phyloP scores from a whole-genome alignment of 2,113 vertebrate genomes.

The Rynchops niger region DNA sequence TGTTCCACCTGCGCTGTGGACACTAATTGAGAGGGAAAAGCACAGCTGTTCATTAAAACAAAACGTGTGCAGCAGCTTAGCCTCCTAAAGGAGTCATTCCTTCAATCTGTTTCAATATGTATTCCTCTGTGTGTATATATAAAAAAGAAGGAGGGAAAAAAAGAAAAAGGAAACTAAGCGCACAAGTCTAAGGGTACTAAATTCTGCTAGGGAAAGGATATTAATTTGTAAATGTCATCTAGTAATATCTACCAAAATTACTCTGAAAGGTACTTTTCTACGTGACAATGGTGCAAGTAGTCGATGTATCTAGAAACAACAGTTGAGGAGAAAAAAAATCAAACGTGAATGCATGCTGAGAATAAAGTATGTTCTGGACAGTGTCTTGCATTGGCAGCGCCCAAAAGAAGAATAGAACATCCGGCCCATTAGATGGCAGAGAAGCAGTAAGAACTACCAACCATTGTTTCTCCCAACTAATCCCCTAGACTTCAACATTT shows the following conservation, averaged over 20 bases:
- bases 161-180: neutral
- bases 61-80: neutral
- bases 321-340: neutral
- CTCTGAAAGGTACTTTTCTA: neutral
- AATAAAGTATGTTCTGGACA: neutral
- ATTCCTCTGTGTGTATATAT: neutral
- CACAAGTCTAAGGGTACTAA: neutral
- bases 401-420: neutral
- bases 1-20: neutral
- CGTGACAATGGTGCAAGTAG: neutral
- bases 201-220: neutral
- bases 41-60: constrained; percentile 29
- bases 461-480: neutral
- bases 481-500: neutral
- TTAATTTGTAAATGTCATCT: neutral
- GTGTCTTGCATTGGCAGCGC: neutral
- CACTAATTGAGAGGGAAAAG: constrained; percentile 33
- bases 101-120: neutral
- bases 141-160: too few relatives aligned
- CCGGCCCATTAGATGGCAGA: neutral
- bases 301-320: neutral
- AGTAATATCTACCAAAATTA: neutral
- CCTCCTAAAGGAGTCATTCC: neutral
- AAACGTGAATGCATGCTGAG: neutral
- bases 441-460: neutral